Conservation (phyloP, 2,797 vertebrate species). For the Molothrus ater region DNA sequence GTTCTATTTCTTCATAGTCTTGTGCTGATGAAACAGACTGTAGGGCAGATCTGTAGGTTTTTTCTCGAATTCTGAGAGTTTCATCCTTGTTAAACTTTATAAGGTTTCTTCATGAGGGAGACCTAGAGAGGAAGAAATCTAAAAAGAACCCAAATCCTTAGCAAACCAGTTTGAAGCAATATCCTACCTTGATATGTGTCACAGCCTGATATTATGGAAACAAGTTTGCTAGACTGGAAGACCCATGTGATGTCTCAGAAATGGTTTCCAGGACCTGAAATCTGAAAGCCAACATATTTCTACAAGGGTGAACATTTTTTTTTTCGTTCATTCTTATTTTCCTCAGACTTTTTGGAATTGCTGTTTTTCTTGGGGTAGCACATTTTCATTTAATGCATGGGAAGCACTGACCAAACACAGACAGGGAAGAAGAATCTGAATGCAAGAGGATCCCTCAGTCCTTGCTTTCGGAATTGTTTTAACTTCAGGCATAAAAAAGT, state of each 20-base stretch:
- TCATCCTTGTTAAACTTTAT: not conserved
- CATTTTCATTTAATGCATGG: not conserved
- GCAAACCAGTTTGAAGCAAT: not conserved
- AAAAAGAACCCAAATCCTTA: not conserved
- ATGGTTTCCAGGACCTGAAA: not conserved
- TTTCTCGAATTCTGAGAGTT: not conserved
- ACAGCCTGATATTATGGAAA: not conserved
- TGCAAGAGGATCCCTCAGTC: not conserved
- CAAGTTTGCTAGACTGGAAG: not conserved
- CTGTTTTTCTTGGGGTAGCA: not conserved
- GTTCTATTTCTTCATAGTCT: not conserved
- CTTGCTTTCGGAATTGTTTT: not conserved
- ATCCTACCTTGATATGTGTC: not conserved
- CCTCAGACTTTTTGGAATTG: not conserved
- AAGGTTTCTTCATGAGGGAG: not conserved
- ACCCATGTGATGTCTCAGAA: not conserved
- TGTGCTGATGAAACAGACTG: not conserved
- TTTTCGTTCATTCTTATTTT: not conserved
- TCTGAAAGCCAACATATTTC: not conserved
- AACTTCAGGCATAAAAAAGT: not conserved
- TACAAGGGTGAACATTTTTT: not conserved
- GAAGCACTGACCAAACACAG: not conserved
- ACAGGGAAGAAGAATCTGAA: not conserved
- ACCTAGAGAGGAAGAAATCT: not conserved
- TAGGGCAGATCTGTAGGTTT: not conserved